A percentile compares a stretch with the other conserved stretches of the same genome.
These are phyloP conservation scores for Cataglyphis hispanica DNA, from an alignment of 1,140 invertebrate species.

Conservation along the genomic window DNA sequence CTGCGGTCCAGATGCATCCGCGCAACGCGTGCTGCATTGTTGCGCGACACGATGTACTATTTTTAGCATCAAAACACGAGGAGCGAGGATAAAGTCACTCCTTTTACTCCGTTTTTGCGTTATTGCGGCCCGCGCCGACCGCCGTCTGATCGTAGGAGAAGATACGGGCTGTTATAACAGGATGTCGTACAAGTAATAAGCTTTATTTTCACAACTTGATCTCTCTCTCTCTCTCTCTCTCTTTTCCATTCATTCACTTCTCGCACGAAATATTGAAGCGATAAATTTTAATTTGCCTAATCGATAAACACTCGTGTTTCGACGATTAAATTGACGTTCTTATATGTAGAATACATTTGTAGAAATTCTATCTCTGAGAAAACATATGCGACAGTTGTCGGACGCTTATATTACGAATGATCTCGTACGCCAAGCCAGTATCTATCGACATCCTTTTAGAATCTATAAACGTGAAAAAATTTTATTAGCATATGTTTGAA, in stretches of 20 bases:
- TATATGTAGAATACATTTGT: background rate
- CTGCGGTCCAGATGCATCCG: conserved; percentile 75
- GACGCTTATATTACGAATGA: conserved; percentile 45
- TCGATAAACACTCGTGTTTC: background rate
- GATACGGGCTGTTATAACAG: background rate
- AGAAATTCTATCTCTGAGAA: background rate
- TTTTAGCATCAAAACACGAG: conserved; percentile 72
- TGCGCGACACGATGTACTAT: conserved; percentile 72
- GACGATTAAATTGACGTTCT: background rate
- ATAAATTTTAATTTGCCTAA: background rate
- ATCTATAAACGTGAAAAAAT: too few relatives aligned
- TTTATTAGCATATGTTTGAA: too few relatives aligned
- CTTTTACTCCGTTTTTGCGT: conserved; percentile 52
- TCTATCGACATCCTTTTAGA: too few relatives aligned
- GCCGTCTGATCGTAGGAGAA: background rate
- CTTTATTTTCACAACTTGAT: background rate
- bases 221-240: too few relatives aligned
- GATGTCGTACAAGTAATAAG: background rate
- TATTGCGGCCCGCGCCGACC: conserved; percentile 7
- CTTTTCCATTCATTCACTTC: background rate
- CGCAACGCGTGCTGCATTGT: conserved; percentile 74
- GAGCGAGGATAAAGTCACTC: conserved; percentile 18
- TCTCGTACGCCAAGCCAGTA: background rate
- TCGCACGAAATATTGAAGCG: background rate
- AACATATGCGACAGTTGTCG: conserved; percentile 60